phyloP scores from a whole-genome alignment of 2,113 vertebrate genomes.

The Bufo bufo region DNA sequence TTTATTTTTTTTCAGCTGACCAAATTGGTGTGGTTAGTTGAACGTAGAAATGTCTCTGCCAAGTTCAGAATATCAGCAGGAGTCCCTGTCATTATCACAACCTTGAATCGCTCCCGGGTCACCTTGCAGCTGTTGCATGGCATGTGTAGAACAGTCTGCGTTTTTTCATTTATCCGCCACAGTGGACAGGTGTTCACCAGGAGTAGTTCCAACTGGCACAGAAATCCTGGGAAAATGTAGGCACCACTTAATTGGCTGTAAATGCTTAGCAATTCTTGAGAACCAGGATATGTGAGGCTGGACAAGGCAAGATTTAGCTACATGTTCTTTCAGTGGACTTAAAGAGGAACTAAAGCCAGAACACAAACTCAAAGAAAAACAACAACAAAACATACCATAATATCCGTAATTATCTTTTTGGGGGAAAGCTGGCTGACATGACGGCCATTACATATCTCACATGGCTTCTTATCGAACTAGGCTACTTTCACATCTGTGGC shows the following conservation, averaged over 20 bases:
- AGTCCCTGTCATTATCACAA: constrained; percentile 20
- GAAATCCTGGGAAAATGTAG: constrained; percentile 29
- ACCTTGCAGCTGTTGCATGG: constrained; percentile 52
- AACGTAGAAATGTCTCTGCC: background rate
- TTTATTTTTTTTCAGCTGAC: background rate
- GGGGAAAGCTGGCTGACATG: background rate
- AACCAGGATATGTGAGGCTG: background rate
- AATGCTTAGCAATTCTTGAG: background rate
- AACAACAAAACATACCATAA: no score
- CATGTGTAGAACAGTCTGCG: constrained; percentile 37
- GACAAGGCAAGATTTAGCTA: background rate
- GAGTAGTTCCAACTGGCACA: constrained; percentile 28
- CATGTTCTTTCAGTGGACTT: background rate
- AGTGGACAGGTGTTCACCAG: constrained; percentile 42
- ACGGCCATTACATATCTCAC: background rate
- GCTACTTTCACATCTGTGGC: no score
- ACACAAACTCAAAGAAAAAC: no score
- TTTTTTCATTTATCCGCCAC: constrained; percentile 31
- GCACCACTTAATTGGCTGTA: constrained; percentile 17
- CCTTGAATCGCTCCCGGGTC: constrained; percentile 27
- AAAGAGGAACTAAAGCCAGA: no score
- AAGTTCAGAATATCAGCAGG: constrained; percentile 5
- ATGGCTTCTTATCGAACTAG: no score
- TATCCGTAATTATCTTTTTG: background rate
- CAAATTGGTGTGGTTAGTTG: background rate